phyloP scores from a whole-genome alignment of 1,140 invertebrate genomes.

The Drosophila takahashii region DNA sequence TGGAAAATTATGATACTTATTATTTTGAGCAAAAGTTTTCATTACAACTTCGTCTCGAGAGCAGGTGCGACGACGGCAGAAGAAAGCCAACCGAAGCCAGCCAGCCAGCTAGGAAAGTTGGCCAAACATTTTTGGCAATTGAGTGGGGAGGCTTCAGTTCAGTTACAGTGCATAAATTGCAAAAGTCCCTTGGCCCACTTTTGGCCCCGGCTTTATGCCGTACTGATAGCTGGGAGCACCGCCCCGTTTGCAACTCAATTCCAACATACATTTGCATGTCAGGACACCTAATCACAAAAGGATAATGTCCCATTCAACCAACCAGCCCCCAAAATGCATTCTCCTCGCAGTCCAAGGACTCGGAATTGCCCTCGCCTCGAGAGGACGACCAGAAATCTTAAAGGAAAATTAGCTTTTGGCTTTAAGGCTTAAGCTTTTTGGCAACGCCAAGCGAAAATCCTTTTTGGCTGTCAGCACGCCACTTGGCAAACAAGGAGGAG shows the following conservation, averaged over 20 bases:
- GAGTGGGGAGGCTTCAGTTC: constrained; percentile 21
- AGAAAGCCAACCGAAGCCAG: constrained; percentile 6
- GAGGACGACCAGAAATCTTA: constrained; percentile 62
- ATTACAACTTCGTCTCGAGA: constrained; percentile 55
- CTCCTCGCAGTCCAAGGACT: constrained; percentile 26
- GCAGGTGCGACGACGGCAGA: constrained; percentile 24
- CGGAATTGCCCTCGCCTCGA: constrained; percentile 24
- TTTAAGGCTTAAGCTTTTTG: constrained; percentile 83
- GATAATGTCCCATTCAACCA: constrained; percentile 63
- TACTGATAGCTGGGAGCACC: constrained; percentile 21
- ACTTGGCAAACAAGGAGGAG: constrained; percentile 74
- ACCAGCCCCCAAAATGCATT: constrained; percentile 52
- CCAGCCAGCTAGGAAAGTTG: constrained; percentile 48
- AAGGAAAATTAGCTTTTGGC: constrained; percentile 82
- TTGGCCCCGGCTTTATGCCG: constrained; percentile 27
- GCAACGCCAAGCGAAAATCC: constrained; percentile 77
- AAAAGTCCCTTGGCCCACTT: constrained; percentile 39
- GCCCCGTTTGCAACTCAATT: constrained; percentile 38
- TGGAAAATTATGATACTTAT: constrained; percentile 83
- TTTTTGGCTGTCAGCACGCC: constrained; percentile 82
- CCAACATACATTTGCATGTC: constrained; percentile 74
- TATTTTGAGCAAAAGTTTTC: constrained; percentile 74
- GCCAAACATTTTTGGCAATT: constrained; percentile 52
- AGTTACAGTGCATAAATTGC: constrained; percentile 61
- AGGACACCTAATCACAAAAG: constrained; percentile 81